Evolutionary conservation across 2,113 vertebrate species (phyloP), one percentile per base, ranked within the genome.

Genomic region (Theristicus caerulescens): DNA sequence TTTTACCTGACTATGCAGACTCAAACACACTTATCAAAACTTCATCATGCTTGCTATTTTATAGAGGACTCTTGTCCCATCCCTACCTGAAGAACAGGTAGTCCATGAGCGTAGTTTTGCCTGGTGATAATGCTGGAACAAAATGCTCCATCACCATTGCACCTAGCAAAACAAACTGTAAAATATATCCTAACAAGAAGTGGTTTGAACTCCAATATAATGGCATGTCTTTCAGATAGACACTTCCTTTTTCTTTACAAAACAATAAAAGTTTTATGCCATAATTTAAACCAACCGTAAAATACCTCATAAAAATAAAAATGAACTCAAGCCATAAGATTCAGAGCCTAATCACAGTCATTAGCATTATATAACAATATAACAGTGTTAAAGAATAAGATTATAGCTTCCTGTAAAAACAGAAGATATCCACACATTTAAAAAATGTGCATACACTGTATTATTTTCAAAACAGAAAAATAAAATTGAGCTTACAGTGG

Each of bases 251-350:
- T 92, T 54, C 82, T 83, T 93, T 91, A 55, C 36, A 71, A 84
- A 94, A 86, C 47, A 86, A 47, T 79, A 82, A 69, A 72, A 42
- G 26, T n/a, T 88, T 90, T 86, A 83, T 64, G 9, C 0, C 26
- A 20, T 93, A 78, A 86, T 90, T 90, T 71, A 20, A 96, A 86
- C 73, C 5, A 0, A n/a, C 13, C 11, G 13, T 86, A 90, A 95
- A 95, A 88, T 42, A 70, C 4, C 42, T 64, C 64, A 55, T 87
- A 88, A 96, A 96, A 96, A 72, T 49, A 73, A 86, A 89, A 25
- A 72, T 2, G 0, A 57, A 12, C 13, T 94, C 14, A 81, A 74
- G 16, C 14, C 44, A 2, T 70, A 64, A 64, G 57, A 82, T 55
- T 92, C 51, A 83, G 59, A 88, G 8, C 16, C 21, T 70, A 70